Evolutionary conservation across 2,888 invertebrate species (phyloP).

Genomic region (Cephus runcator): DNA sequence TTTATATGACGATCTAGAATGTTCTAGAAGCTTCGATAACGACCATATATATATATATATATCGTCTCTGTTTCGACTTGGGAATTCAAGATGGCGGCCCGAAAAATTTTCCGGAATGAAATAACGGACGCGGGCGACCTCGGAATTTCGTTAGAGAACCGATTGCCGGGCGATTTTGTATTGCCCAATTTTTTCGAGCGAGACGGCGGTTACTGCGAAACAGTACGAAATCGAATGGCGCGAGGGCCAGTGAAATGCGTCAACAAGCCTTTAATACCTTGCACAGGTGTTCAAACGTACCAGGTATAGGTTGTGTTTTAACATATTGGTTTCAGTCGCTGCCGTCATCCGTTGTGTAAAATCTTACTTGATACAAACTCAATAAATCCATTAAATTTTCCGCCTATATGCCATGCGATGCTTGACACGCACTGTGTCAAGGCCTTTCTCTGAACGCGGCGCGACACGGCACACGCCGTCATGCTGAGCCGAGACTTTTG

Average conservation of each 20-base stretch:
- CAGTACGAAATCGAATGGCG: neutral
- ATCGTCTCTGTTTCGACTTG: neutral
- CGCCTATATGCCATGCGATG: conserved; percentile 59
- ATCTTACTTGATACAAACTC: conserved; percentile 47
- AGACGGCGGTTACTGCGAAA: neutral
- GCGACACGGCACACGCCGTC: neutral
- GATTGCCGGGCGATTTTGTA: neutral
- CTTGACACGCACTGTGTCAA: conserved; percentile 63
- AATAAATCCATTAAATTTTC: conserved; percentile 64
- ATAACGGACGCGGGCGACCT: neutral
- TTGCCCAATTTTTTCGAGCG: neutral
- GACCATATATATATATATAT: neutral
- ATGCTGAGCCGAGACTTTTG: neutral
- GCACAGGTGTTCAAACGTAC: neutral
- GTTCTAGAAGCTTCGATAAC: neutral
- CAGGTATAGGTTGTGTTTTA: neutral
- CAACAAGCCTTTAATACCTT: neutral
- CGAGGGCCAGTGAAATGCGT: neutral
- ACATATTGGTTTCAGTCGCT: neutral
- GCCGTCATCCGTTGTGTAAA: neutral
- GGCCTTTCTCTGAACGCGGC: conserved; percentile 47
- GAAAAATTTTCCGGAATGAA: neutral
- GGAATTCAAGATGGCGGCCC: neutral
- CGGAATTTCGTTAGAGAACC: neutral
- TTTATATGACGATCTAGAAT: neutral